Percentiles rank a stretch among this genome's conserved stretches.
phyloP scores from a whole-genome alignment of 2,113 vertebrate genomes.

The Oriolus oriolus region DNA sequence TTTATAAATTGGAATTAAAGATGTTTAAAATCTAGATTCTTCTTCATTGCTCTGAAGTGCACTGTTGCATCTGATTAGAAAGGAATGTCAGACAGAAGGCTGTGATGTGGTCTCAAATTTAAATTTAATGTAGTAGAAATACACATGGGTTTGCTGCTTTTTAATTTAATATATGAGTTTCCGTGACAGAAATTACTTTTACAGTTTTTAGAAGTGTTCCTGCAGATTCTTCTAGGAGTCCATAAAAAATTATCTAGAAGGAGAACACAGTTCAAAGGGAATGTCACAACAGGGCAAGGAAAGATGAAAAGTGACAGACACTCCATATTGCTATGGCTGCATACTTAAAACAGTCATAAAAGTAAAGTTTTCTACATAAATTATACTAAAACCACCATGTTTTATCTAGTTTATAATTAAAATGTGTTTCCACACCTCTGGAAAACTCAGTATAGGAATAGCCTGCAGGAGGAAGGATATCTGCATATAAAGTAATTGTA shows the following conservation, averaged over 20 bases:
- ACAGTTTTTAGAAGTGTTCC: background rate
- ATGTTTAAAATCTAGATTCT: background rate
- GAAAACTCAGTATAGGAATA: background rate
- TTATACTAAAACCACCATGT: rapidly evolving
- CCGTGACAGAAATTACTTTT: background rate
- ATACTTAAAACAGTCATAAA: background rate
- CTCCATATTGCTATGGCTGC: background rate
- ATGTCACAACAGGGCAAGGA: background rate
- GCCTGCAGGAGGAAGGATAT: background rate
- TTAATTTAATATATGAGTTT: background rate
- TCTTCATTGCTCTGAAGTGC: background rate
- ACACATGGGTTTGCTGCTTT: rapidly evolving
- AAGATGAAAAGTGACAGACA: background rate
- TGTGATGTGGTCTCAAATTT: background rate
- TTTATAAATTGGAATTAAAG: background rate
- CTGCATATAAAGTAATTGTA: background rate
- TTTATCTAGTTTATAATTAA: background rate
- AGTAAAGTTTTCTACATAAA: background rate
- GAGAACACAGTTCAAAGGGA: background rate
- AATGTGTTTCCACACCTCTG: background rate
- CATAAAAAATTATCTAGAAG: background rate
- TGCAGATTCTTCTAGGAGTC: background rate
- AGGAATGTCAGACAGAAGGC: background rate
- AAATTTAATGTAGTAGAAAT: background rate
- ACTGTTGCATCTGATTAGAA: background rate